Base-by-base conservation (phyloP, 2,113 vertebrate genomes). In the Tringa solitaria region DNA sequence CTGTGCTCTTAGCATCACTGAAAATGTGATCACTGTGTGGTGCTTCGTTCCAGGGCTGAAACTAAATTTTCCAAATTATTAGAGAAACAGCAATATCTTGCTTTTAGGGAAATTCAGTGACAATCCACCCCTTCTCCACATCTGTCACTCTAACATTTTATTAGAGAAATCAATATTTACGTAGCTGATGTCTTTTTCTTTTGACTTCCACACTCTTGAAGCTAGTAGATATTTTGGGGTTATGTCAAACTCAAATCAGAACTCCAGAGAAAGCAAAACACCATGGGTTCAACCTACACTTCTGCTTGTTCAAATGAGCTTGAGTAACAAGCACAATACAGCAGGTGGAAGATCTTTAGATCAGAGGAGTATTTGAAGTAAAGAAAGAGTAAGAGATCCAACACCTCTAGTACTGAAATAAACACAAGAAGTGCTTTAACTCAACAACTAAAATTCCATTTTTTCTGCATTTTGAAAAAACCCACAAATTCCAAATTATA, bases 91-190 rank as follows among this genome's bases (percentile, higher is more conserved):
- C 18, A 76, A n/a, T 22, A 67, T 21, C 26, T 69, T 46, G 41
- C 68, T 88, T 63, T 80, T 70, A 74, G 85, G 54, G 67, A 83
- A 90, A 77, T 51, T 54, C 51, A 69, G 46, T 61, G 63, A 61
- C 41, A 90, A 76, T n/a, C 61, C 24, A 46, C 13, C n/a, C 48
- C 39, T 65, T 69, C 81, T 83, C 41, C 63, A 79, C 64, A 85
- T 69, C 69, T 7, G 3, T 79, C 63, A 88, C 50, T 79, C 74
- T 41, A 91, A 85, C 45, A 32, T 30, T 28, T 85, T 80, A 65
- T 61, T 88, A 90, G 57, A 87, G 48, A 93, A 61, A 77, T 84
- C 92, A 88, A 22, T 67, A 96, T 88, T 93, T 84, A 90, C 0
- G 0, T 11, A 56, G 63, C 39, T 67, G 85, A 88, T 88, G 28